Conservation (phyloP, 1,140 invertebrate species). For the Drosophila carrolli region DNA sequence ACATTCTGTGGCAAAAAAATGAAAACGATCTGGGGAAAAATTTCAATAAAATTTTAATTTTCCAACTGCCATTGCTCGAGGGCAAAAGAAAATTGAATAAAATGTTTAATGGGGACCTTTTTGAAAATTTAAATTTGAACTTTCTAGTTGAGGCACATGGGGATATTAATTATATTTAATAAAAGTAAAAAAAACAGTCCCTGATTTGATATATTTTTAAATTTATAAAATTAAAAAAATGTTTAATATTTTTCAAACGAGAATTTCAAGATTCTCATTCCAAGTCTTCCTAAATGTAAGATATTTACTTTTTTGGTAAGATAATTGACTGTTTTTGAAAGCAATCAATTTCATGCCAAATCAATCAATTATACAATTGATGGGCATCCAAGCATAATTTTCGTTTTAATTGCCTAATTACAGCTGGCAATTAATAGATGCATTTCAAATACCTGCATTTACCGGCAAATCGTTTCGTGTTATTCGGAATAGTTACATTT, state of each 20-base stretch:
- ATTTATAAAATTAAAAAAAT: too few relatives aligned
- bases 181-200: too few relatives aligned
- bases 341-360: neutral
- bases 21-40: slow-evolving; percentile 21
- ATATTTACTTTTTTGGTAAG: too few relatives aligned
- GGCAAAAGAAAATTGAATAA: slow-evolving; percentile 5
- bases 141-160: neutral
- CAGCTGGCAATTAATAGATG: neutral
- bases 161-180: neutral
- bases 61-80: slow-evolving; percentile 1
- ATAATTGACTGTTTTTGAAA: too few relatives aligned
- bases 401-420: neutral
- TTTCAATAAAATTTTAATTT: slow-evolving; percentile 23
- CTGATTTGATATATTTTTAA: too few relatives aligned
- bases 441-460: slow-evolving; percentile 8
- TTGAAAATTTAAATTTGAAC: neutral
- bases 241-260: too few relatives aligned
- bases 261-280: too few relatives aligned
- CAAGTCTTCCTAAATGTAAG: too few relatives aligned
- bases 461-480: neutral
- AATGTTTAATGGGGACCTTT: neutral
- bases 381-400: neutral
- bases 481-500: slow-evolving; percentile 6
- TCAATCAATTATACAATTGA: neutral
- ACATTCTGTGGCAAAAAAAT: slow-evolving; percentile 4